These are phyloP conservation scores for Gonocerus acuteangulatus DNA, from an alignment of 2,888 invertebrate genomes.

Conservation along the genomic window DNA sequence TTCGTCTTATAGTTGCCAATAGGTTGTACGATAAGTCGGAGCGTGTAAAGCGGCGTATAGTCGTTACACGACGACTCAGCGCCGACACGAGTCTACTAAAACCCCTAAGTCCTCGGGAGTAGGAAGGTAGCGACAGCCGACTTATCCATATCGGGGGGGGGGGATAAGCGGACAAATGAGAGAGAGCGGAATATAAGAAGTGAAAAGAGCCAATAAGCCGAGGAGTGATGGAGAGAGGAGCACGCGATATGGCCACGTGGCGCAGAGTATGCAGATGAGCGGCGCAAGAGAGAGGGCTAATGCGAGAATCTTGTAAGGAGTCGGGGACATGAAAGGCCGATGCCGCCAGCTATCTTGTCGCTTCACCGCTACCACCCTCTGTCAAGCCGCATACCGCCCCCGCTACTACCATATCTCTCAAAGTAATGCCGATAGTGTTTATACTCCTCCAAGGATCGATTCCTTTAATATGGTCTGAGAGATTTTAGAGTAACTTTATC, in stretches of 20 bases:
- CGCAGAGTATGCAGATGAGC: constrained; percentile 1
- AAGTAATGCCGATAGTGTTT: too few relatives aligned
- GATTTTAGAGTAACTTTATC: too few relatives aligned
- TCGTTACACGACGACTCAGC: too few relatives aligned
- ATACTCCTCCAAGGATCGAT: too few relatives aligned
- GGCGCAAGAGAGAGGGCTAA: not conserved
- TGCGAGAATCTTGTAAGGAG: constrained; percentile 17
- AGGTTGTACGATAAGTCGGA: too few relatives aligned
- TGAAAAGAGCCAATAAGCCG: not conserved
- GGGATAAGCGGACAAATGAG: not conserved
- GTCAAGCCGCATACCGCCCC: too few relatives aligned
- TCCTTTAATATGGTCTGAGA: too few relatives aligned
- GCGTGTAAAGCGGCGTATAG: too few relatives aligned
- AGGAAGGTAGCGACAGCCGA: not conserved
- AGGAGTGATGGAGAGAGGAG: not conserved
- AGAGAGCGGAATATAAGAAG: not conserved
- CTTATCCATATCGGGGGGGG: not conserved
- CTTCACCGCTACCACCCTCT: too few relatives aligned
- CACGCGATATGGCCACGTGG: constrained; percentile 1
- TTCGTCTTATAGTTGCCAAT: too few relatives aligned
- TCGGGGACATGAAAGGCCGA: constrained; percentile 5
- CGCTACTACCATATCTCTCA: too few relatives aligned
- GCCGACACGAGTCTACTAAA: too few relatives aligned
- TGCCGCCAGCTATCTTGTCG: constrained; percentile 8
- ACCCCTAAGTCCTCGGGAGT: not conserved